phyloP scores from a whole-genome alignment of 2,113 vertebrate genomes.

The Mormoops blainvillei region DNA sequence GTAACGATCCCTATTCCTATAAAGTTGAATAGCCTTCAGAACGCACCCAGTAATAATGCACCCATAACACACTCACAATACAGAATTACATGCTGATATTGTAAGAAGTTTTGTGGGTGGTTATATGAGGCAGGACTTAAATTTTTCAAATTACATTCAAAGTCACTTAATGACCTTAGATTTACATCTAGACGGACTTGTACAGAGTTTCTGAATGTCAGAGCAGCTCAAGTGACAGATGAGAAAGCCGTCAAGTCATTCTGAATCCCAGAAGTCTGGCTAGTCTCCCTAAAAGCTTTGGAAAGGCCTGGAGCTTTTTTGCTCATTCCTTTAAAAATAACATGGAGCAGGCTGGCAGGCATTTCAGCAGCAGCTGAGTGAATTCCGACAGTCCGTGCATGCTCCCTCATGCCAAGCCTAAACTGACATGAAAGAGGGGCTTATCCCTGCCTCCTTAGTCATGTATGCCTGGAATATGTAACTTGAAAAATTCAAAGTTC shows the following conservation, averaged over 20 bases:
- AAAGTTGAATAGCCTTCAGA: background rate
- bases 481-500: background rate
- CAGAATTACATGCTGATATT: too few species aligned
- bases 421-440: background rate
- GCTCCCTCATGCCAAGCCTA: constrained; percentile 2
- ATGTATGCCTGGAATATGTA: background rate
- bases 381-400: constrained; percentile 26
- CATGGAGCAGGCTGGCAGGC: constrained; percentile 36
- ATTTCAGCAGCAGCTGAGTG: background rate
- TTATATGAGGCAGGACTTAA: background rate
- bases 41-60: background rate
- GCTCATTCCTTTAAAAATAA: constrained; percentile 54
- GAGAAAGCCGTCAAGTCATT: constrained; percentile 56
- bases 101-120: background rate
- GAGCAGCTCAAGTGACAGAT: constrained; percentile 53
- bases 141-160: constrained; percentile 35
- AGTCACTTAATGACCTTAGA: constrained; percentile 29
- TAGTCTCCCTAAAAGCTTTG: constrained; percentile 38
- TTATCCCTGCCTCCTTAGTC: background rate
- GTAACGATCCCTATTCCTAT: background rate
- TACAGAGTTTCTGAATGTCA: constrained; percentile 49
- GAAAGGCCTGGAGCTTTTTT: constrained; percentile 13
- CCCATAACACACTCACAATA: too few species aligned
- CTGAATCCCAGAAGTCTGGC: constrained; percentile 60
- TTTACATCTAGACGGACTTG: constrained; percentile 4